phyloP scores from a whole-genome alignment of 2,797 vertebrate genomes.

The Anableps anableps region DNA sequence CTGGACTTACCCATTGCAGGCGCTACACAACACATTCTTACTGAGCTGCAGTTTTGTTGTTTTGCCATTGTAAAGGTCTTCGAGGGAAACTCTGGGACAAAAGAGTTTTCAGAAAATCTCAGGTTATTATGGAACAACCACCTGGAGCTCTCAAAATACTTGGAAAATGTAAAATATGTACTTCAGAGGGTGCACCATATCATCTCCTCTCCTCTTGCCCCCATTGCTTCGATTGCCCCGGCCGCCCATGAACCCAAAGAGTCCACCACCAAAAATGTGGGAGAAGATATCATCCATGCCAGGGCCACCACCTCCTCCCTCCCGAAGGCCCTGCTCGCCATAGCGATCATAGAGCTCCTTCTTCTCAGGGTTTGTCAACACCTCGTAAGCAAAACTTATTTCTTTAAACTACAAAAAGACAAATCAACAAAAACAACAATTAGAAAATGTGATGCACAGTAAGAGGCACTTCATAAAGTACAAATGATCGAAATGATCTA shows the following conservation, averaged over 20 bases:
- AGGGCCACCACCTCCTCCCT: slow-evolving; percentile 93
- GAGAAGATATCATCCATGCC: slow-evolving; percentile 99
- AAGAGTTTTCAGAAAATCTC: slow-evolving; percentile 16
- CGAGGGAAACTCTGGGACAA: slow-evolving; percentile 91
- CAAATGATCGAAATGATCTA: not conserved
- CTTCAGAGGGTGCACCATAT: slow-evolving; percentile 99
- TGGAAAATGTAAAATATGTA: slow-evolving; percentile 70
- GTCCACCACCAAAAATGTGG: slow-evolving; percentile 97
- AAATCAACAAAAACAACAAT: slow-evolving; percentile 10
- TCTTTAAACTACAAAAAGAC: slow-evolving; percentile 90
- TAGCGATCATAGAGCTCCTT: slow-evolving; percentile 96
- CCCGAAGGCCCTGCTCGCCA: slow-evolving; percentile 96
- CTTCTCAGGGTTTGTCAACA: slow-evolving; percentile 96
- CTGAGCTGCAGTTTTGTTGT: slow-evolving; percentile 99
- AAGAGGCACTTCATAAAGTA: not conserved
- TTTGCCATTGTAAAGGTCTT: slow-evolving; percentile 99
- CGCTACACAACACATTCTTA: slow-evolving; percentile 97
- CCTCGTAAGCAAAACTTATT: slow-evolving; percentile 99
- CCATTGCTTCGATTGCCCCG: slow-evolving; percentile 88
- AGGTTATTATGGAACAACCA: not conserved
- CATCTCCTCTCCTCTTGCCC: slow-evolving; percentile 96
- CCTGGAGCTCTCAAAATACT: not conserved
- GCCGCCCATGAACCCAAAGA: slow-evolving; percentile 97
- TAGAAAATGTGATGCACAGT: slow-evolving; percentile 1
- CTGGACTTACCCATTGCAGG: slow-evolving; percentile 93